Base-by-base conservation (phyloP, 2,113 vertebrate species). In the Periophthalmus modestus region DNA sequence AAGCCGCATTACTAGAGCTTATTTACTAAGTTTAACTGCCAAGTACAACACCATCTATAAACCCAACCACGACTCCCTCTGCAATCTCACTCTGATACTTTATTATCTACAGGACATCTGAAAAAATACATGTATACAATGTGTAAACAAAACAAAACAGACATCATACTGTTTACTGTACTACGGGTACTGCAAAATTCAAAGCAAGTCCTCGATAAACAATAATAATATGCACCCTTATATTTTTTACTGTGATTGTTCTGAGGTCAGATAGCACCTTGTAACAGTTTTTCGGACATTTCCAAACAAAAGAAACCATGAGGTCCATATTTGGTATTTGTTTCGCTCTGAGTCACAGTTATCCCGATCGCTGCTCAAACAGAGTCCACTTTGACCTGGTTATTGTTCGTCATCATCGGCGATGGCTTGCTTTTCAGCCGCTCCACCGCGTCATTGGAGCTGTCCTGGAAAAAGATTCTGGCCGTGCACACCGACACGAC, bases 301-400 rank as follows among this genome's bases (percentile, higher is more conserved):
- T 88, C 74, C 59, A 73, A 43, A 82, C 74, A 73, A 63, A 13
- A 75, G 61, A 91, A 78, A 74, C 76, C 62, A 84, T 73, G 67
- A 72, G 70, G 69, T 74, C 80, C 50, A 70, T 86, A 85, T 91
- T 93, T 91, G 88, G 85, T 89, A 75, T 81, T 81, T 59, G 33
- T 75, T 68, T 36, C 13, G 7, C 19, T 57, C 23, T 58, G 46
- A 48, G 43, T 85, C 48, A 75, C 79, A 67, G 66, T 69, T 69
- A 73, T 23, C 65, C 47, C 34, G 11, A 65, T 63, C 2, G 19
- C 14, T 39, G n/a, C 82, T 96, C 90, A 99, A 62, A 98, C 95
- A 0, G 95, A 96, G 80, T 98, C 97, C 88, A 98, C 96, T 65
- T 96, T 96, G 39, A 97, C 92, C 92, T 93, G 94, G 86, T 98